phyloP scores from a whole-genome alignment of 2,113 vertebrate species.

The Oryzias melastigma region DNA sequence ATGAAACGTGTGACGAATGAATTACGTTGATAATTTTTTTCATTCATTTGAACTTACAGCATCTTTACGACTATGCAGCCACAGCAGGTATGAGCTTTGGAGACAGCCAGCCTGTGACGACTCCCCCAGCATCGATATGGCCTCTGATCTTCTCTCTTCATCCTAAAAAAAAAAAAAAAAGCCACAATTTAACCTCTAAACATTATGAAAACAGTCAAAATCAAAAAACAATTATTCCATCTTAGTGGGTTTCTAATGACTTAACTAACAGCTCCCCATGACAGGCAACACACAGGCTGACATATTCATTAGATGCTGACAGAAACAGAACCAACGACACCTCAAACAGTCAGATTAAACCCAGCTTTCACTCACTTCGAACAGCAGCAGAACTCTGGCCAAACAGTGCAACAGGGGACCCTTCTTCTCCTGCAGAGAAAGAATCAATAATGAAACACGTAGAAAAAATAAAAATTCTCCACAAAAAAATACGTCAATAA shows the following conservation, averaged over 20 bases:
- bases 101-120: constrained; percentile 88
- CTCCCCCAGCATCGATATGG: constrained; percentile 84
- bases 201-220: neutral
- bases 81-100: constrained; percentile 91
- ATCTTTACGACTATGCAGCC: constrained; percentile 83
- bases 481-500: neutral
- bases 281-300: constrained; percentile 2
- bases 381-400: constrained; percentile 89
- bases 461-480: neutral
- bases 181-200: neutral
- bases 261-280: neutral
- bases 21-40: too few relatives aligned
- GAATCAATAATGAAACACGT: neutral
- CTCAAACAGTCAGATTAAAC: neutral
- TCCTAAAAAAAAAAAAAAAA: constrained; percentile 70
- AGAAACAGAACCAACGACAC: constrained; percentile 35
- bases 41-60: constrained; percentile 80
- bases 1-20: too few relatives aligned
- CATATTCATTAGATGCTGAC: constrained; percentile 3
- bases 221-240: constrained; percentile 3
- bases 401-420: constrained; percentile 89
- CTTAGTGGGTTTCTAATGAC: constrained; percentile 3
- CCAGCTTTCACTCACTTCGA: constrained; percentile 83
- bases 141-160: constrained; percentile 81
- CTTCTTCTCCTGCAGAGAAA: constrained; percentile 76